These are phyloP conservation scores for Poeciliopsis presidionis DNA, from an alignment of 2,797 vertebrate species.

Conservation along the genomic window DNA sequence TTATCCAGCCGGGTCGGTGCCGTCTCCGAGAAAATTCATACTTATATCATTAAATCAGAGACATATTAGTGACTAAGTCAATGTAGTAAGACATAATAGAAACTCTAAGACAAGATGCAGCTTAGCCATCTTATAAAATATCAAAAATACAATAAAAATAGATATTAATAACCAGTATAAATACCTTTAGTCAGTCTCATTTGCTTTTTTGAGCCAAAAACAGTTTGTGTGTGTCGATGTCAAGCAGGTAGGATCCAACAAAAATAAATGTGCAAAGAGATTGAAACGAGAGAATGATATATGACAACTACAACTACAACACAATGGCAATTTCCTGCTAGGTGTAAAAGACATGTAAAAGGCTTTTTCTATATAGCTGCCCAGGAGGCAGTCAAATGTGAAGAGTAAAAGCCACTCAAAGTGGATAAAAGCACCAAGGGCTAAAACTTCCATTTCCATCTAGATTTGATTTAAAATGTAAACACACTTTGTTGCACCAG, in stretches of 20 bases:
- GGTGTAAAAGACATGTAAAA: constrained; percentile 44
- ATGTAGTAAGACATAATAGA: background rate
- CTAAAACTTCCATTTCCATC: constrained; percentile 65
- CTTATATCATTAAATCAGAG: background rate
- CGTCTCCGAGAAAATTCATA: background rate
- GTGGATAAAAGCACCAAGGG: constrained; percentile 62
- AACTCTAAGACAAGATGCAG: background rate
- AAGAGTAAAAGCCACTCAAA: constrained; percentile 62
- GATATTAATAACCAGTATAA: background rate
- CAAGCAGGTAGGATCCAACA: background rate
- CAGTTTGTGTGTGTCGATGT: background rate
- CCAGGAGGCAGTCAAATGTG: constrained; percentile 60
- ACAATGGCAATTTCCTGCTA: constrained; percentile 40
- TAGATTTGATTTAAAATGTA: constrained; percentile 77
- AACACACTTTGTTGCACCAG: constrained; percentile 70
- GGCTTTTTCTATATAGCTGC: constrained; percentile 50
- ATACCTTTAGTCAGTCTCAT: background rate
- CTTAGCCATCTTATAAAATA: background rate
- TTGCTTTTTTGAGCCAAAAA: background rate
- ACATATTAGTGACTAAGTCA: background rate
- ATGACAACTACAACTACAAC: constrained; percentile 36
- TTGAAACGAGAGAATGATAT: constrained; percentile 21
- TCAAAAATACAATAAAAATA: background rate
- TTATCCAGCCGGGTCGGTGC: background rate
- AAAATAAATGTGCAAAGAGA: background rate